Base-by-base conservation (phyloP, 2,113 vertebrate genomes). In the Pogonocichla stellata region DNA sequence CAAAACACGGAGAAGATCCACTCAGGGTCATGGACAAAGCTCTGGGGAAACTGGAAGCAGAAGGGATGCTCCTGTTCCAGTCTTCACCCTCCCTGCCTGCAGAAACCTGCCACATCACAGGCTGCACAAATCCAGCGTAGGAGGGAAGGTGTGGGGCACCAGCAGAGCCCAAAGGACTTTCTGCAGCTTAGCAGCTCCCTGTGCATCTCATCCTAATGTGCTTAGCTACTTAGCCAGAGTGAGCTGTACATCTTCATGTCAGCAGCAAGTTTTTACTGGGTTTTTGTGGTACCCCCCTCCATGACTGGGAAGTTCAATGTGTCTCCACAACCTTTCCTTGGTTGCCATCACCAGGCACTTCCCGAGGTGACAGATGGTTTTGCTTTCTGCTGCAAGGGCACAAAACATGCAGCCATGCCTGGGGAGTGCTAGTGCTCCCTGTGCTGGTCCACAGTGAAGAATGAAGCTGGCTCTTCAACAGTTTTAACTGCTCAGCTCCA, bases 91-190 rank as follows among this genome's bases (percentile, higher is more conserved):
- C 47, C 19, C 16, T 67, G 31, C 24, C 50, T 1, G 1, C 51
- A 80, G 54, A 50, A 57, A 57, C 8, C 50, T 64, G 38, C 42
- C 45, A 42, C 43, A 61, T 34, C 58, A 22, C 47, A 86, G 50
- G 13, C 47, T 2, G 10, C 36, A 38, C 33, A 45, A 65, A 85
- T 36, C 6, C 0, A 0, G 65, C 0, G 0, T 38, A 45, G 77
- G 73, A 86, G 57, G 29, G 70, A 89, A 58, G 0, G 3, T 0
- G 2, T 17, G 29, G 40, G 64, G 42, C 65, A 62, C 40, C 78
- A 66, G 38, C 23, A 38, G 86, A 75, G 45, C 16, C 34, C 7
- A 4, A 54, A 77, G 58, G 43, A 58, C 57, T 71, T 80, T 57
- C 29, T 82, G 50, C 61, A 82, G 80, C 45, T 86, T 26, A 80